Percentiles rank a stretch among this genome's conserved stretches.
These are phyloP conservation scores for Chrysogorgia sp. DNA, from an alignment of 92 coral and sea anemone species.

Conservation along the genomic window DNA sequence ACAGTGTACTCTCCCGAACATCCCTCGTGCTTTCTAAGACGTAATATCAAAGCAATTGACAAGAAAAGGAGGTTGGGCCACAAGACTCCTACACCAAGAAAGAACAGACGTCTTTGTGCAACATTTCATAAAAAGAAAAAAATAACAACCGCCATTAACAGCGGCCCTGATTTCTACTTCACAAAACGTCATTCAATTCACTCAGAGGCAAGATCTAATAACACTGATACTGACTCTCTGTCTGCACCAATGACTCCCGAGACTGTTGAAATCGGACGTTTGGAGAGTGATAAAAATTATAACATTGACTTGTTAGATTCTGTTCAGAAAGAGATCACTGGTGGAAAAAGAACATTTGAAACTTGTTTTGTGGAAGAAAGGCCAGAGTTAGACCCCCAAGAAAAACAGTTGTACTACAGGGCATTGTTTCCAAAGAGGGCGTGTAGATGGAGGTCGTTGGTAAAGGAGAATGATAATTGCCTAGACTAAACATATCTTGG, in stretches of 20 bases:
- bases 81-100: not conserved
- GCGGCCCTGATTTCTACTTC: slow-evolving; percentile 25
- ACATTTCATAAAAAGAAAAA: not conserved
- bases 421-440: slow-evolving; percentile 22
- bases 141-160: not conserved
- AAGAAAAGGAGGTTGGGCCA: not conserved
- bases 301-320: not conserved
- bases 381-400: not conserved
- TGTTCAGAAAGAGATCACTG: not conserved
- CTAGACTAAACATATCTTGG: not conserved
- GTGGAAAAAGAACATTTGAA: not conserved
- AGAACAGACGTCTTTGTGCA: too few relatives aligned
- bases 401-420: not conserved
- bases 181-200: not conserved
- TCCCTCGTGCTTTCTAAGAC: slow-evolving; percentile 21
- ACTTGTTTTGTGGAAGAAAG: not conserved
- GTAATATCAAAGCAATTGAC: not conserved
- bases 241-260: too few relatives aligned
- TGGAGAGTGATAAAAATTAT: not conserved
- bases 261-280: not conserved
- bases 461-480: slow-evolving; percentile 16
- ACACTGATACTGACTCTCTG: not conserved
- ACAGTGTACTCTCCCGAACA: slow-evolving; percentile 5
- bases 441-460: slow-evolving; percentile 22
- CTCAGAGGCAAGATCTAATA: not conserved